Base-by-base conservation (phyloP, 1,140 invertebrate species). In the Drosophila ercepeae region DNA sequence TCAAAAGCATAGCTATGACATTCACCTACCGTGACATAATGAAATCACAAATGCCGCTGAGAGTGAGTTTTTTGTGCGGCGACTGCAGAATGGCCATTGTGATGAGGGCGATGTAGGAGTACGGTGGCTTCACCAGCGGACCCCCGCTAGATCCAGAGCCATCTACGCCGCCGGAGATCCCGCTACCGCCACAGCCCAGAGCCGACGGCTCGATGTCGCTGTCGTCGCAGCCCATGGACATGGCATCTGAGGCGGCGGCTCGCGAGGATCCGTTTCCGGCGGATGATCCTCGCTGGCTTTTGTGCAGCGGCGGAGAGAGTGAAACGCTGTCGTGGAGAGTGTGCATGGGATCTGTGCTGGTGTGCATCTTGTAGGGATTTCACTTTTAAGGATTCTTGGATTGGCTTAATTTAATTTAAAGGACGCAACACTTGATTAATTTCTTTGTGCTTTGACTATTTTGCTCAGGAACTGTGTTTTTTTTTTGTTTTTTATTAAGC, bases 1-100 rank as follows among this genome's bases (percentile, higher is more conserved):
- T n/a, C n/a, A n/a, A n/a, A n/a, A n/a, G n/a, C n/a, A n/a, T n/a
- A 16, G 16, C 3, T 13, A 14, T 1, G 8, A n/a, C n/a, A n/a
- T 1, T 2, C 11, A 89, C 77, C 86, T 23, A 91, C 69, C 97
- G 94, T n/a, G 96, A 96, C 95, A 99, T 99, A 67, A 99, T 99
- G 91, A 99, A 99, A 91, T 99, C 98, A 92, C 98, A 99, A 60
- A 99, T 99, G 13, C 98, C 98, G 81, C 97, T 98, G 0, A 99
- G 93, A 0, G 98, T 99, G 8, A 99, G 92, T 86, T 98, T 98
- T 92, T 99, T 99, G 81, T 98, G 96, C 8, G 97, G 97, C n/a
- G 97, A 98, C 78, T 99, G 98, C 0, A 99, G 93, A 48, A 99
- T 99, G 11, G 98, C 96, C 98, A 99, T 99, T 0, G 98, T 99